phyloP scores from a whole-genome alignment of 2,888 invertebrate species.

The Caenorhabditis sp. region DNA sequence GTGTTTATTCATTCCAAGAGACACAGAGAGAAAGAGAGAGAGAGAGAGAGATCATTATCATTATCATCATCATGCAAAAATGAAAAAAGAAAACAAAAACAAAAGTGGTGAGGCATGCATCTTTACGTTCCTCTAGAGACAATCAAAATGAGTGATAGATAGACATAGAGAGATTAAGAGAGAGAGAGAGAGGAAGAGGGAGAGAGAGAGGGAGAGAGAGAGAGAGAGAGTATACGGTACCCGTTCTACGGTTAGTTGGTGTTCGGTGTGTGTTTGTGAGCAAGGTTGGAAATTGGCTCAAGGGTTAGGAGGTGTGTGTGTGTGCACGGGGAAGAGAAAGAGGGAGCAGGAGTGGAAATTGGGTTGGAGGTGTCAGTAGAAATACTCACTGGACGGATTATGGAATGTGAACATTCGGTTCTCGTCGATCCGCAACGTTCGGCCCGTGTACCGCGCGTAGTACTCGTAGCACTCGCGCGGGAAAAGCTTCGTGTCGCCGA shows the following conservation, averaged over 20 bases:
- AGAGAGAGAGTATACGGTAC: constrained; percentile 27
- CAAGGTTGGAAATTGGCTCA: background rate
- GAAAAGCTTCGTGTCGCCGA: constrained; percentile 90
- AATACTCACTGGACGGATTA: constrained; percentile 77
- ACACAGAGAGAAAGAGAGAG: constrained; percentile 3
- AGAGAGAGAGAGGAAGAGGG: background rate
- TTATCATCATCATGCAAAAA: constrained; percentile 8
- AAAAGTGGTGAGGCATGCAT: background rate
- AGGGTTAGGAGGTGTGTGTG: constrained; percentile 29
- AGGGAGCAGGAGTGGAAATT: constrained; percentile 1
- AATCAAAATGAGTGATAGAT: background rate
- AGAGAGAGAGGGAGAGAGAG: constrained; percentile 10
- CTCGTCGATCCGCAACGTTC: constrained; percentile 92
- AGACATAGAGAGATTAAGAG: no score
- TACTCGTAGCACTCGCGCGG: constrained; percentile 89
- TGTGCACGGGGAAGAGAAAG: constrained; percentile 3
- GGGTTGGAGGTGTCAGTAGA: constrained; percentile 10
- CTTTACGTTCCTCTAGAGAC: background rate
- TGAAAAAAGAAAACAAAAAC: constrained; percentile 7
- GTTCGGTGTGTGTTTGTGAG: constrained; percentile 2
- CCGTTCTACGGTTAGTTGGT: background rate
- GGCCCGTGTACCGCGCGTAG: constrained; percentile 93
- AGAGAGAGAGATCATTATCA: constrained; percentile 14
- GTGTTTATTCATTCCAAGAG: constrained; percentile 55
- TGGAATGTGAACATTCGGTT: constrained; percentile 94